Conservation (phyloP, 1,140 invertebrate species). For the Drosophila malerkotliana region DNA sequence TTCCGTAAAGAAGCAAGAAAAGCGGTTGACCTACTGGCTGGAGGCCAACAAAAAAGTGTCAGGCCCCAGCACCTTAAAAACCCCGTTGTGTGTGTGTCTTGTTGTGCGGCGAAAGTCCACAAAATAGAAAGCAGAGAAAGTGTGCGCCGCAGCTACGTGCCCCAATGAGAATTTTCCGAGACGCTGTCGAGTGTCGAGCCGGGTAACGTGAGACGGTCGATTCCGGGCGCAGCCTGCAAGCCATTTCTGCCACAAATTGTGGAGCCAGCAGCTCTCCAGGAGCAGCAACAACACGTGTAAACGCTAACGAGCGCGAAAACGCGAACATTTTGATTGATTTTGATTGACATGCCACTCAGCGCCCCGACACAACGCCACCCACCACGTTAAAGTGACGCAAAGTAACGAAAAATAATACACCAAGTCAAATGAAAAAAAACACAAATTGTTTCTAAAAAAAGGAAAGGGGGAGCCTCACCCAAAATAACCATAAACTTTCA, state of each 20-base stretch:
- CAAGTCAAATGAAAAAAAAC: slow-evolving; percentile 8
- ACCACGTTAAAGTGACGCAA: slow-evolving; percentile 21
- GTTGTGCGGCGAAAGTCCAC: slow-evolving; percentile 2
- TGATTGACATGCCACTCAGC: slow-evolving; percentile 77
- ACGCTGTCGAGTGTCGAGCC: slow-evolving; percentile 18
- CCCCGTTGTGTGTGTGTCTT: slow-evolving; percentile 7
- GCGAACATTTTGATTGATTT: slow-evolving; percentile 73
- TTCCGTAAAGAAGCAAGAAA: slow-evolving; percentile 1
- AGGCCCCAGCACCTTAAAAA: background rate
- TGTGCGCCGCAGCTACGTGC: slow-evolving; percentile 22
- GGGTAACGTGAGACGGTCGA: slow-evolving; percentile 29
- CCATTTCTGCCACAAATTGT: slow-evolving; percentile 52
- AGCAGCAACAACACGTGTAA: slow-evolving; percentile 69
- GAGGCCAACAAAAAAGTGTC: slow-evolving; percentile 7
- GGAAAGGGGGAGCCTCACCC: background rate
- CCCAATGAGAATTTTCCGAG: slow-evolving; percentile 33
- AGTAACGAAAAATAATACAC: slow-evolving; percentile 17
- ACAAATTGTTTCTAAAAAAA: slow-evolving; percentile 10
- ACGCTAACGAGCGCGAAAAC: slow-evolving; percentile 63
- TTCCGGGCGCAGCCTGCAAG: slow-evolving; percentile 46
- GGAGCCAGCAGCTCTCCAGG: slow-evolving; percentile 7
- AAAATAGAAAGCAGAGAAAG: slow-evolving; percentile 18
- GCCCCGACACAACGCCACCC: slow-evolving; percentile 37
- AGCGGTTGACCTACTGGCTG: slow-evolving; percentile 6
- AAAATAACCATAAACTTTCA: background rate